A percentile compares a stretch with the other conserved stretches of the same genome.
Evolutionary conservation across 2,888 invertebrate genomes (phyloP).

Genomic region (Drosophila conformis): DNA sequence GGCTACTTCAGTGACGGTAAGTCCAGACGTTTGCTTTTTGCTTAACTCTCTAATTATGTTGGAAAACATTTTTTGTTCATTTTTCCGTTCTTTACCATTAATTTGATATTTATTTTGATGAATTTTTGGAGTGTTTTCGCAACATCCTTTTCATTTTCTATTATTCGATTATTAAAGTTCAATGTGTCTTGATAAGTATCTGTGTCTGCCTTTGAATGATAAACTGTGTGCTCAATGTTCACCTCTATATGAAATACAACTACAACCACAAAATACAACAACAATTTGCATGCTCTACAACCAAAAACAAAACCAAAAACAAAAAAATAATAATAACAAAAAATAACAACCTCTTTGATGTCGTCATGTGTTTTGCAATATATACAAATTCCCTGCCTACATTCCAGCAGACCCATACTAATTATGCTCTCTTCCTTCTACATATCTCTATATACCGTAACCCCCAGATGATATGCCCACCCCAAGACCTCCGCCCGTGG

Average conservation of each 20-base stretch:
- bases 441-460: conserved; percentile 5
- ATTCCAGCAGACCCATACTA: conserved; percentile 38
- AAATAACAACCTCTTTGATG: conserved; percentile 63
- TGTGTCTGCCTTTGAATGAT: conserved; percentile 79
- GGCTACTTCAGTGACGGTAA: conserved; percentile 91
- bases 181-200: conserved; percentile 84
- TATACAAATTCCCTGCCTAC: conserved; percentile 7
- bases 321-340: conserved; percentile 25
- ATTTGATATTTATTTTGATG: conserved; percentile 13
- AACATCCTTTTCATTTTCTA: conserved; percentile 56
- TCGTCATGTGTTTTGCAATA: conserved; percentile 55
- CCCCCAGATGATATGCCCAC: conserved; percentile 83
- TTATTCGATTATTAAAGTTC: conserved; percentile 42
- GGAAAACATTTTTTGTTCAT: neutral
- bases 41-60: conserved; percentile 27
- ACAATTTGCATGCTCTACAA: conserved; percentile 81
- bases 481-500: conserved; percentile 82
- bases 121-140: conserved; percentile 72
- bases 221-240: conserved; percentile 73
- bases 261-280: conserved; percentile 69
- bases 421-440: conserved; percentile 26
- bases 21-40: conserved; percentile 80
- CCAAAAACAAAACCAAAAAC: conserved; percentile 38
- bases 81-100: conserved; percentile 1
- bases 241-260: conserved; percentile 59